These are phyloP conservation scores for Synergus gifuensis DNA, from an alignment of 2,888 invertebrate species.

Conservation along the genomic window DNA sequence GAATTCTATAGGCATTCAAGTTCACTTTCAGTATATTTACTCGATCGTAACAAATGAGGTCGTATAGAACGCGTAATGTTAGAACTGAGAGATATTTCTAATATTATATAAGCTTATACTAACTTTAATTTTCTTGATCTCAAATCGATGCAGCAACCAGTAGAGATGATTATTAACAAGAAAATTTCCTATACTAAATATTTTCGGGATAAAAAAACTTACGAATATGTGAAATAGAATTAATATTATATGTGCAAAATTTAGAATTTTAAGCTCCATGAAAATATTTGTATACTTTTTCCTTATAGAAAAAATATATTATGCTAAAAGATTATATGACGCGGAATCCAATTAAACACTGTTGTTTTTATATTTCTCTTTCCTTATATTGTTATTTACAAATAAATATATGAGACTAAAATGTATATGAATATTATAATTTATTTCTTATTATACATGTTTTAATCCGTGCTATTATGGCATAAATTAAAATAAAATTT, in stretches of 20 bases:
- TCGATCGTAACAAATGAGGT: neutral
- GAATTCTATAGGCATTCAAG: neutral
- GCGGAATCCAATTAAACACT: too few species aligned
- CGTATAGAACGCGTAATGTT: too few species aligned
- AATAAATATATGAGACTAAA: neutral
- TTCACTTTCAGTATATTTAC: conserved; percentile 8
- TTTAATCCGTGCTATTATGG: neutral
- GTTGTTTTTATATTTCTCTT: neutral
- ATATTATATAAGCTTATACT: neutral
- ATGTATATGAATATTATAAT: neutral
- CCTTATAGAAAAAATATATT: too few species aligned
- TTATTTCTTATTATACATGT: neutral
- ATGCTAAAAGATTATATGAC: too few species aligned
- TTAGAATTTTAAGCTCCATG: too few species aligned
- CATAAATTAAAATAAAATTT: neutral
- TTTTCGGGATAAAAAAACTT: neutral
- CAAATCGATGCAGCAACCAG: neutral
- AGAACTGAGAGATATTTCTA: neutral
- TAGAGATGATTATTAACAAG: neutral
- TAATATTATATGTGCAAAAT: too few species aligned
- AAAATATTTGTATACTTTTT: too few species aligned
- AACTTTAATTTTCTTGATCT: neutral
- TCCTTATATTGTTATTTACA: neutral
- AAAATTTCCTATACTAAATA: neutral
- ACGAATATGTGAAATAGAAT: too few species aligned